Percentiles rank a stretch among this genome's conserved stretches.
phyloP scores from a whole-genome alignment of 92 coral and sea anemone species.

The Epizoanthus ramosus region DNA sequence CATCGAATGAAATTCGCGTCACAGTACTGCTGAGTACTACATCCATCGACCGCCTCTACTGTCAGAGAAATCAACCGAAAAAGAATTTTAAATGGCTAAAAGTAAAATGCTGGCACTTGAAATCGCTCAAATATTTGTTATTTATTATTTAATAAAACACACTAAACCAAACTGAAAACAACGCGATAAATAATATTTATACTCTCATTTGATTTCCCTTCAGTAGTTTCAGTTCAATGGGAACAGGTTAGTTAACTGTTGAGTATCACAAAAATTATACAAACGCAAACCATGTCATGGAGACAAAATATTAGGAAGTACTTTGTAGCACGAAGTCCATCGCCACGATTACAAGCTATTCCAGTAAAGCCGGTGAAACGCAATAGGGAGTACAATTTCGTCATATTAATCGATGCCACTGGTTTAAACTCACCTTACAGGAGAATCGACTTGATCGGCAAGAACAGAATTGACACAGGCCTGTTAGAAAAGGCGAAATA shows the following conservation, averaged over 20 bases:
- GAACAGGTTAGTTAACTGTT: neutral
- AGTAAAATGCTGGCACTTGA: too few relatives aligned
- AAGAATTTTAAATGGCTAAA: neutral
- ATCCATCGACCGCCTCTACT: too few relatives aligned
- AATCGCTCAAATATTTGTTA: neutral
- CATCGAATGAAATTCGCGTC: too few relatives aligned
- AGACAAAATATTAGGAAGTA: neutral
- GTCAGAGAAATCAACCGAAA: neutral
- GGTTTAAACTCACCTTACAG: slow-evolving; percentile 57
- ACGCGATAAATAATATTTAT: neutral
- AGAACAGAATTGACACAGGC: slow-evolving; percentile 94
- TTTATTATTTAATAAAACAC: slow-evolving; percentile 12
- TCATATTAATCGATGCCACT: too few relatives aligned
- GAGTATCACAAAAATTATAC: too few relatives aligned
- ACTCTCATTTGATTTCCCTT: neutral
- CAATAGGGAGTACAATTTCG: too few relatives aligned
- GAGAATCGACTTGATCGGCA: slow-evolving; percentile 73
- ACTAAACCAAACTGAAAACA: neutral
- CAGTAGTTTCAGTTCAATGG: neutral
- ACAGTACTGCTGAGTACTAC: too few relatives aligned
- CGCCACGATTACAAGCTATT: too few relatives aligned
- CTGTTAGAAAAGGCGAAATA: slow-evolving; percentile 49
- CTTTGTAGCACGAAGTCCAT: too few relatives aligned
- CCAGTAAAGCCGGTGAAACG: too few relatives aligned
- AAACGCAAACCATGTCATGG: neutral